Evolutionary conservation across 2,797 vertebrate species (phyloP).

Genomic region (Orientallactaga sibirica): DNA sequence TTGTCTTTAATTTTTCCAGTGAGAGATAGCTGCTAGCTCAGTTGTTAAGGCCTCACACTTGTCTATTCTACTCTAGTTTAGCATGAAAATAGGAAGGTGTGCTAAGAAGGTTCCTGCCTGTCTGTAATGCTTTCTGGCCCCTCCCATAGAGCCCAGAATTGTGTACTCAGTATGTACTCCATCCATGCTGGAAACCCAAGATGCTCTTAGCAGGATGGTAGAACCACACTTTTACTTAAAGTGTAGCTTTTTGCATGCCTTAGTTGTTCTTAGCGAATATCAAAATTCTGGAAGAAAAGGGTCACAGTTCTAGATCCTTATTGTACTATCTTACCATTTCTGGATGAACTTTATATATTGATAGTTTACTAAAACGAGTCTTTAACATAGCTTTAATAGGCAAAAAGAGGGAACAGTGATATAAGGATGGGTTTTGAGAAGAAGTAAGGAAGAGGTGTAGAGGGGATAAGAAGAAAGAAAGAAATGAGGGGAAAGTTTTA

Average conservation of each 20-base stretch:
- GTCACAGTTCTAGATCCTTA: neutral
- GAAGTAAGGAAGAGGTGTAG: neutral
- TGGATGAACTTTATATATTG: neutral
- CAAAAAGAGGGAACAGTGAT: neutral
- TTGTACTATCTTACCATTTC: neutral
- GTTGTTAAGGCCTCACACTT: neutral
- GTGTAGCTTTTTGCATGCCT: neutral
- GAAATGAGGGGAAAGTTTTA: neutral
- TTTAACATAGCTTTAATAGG: neutral
- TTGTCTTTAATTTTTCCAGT: neutral
- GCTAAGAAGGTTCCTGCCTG: neutral
- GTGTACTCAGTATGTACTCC: conserved; percentile 43
- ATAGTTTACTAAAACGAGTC: conserved; percentile 12
- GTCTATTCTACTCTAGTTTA: neutral
- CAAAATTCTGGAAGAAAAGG: neutral
- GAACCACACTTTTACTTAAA: no score
- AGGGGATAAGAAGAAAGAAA: neutral
- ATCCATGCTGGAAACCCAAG: neutral
- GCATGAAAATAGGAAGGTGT: neutral
- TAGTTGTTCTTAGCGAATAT: neutral
- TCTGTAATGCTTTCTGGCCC: neutral
- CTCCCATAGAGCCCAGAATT: neutral
- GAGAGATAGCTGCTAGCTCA: neutral
- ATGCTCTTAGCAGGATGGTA: neutral
- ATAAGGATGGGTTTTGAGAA: neutral